These are phyloP conservation scores for Riptortus pedestris DNA, from an alignment of 1,140 invertebrate species.

Conservation along the genomic window DNA sequence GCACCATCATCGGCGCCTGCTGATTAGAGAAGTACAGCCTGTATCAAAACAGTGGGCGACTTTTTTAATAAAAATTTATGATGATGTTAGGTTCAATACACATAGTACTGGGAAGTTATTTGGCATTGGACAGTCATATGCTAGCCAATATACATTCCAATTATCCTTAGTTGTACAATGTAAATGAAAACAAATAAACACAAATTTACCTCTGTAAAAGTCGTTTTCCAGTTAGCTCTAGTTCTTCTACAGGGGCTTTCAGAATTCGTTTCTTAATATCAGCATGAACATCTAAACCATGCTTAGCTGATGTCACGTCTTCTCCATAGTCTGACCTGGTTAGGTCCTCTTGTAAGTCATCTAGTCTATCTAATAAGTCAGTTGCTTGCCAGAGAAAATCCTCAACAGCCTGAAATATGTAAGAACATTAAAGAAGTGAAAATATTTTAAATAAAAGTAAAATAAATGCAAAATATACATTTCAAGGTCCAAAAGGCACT, in stretches of 20 bases:
- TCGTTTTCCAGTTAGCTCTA: conserved; percentile 64
- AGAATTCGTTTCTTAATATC: conserved; percentile 90
- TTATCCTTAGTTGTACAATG: too few relatives aligned
- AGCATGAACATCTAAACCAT: conserved; percentile 82
- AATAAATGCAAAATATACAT: background rate
- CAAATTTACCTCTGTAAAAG: conserved; percentile 49
- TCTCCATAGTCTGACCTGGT: conserved; percentile 83
- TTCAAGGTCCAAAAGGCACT: too few relatives aligned
- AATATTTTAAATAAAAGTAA: conserved; percentile 22
- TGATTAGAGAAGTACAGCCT: too few relatives aligned
- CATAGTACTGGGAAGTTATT: too few relatives aligned
- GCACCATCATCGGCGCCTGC: too few relatives aligned
- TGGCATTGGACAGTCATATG: too few relatives aligned
- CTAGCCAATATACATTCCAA: too few relatives aligned
- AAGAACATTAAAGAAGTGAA: conserved; percentile 2
- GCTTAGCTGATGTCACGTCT: conserved; percentile 79
- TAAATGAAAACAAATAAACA: background rate
- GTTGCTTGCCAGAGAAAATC: conserved; percentile 90
- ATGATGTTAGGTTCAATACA: too few relatives aligned
- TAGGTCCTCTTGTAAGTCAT: conserved; percentile 83
- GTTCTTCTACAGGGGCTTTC: conserved; percentile 84
- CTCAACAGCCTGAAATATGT: conserved; percentile 59
- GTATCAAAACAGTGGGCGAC: too few relatives aligned
- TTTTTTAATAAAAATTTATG: too few relatives aligned
- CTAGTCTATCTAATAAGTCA: conserved; percentile 80